Evolutionary conservation across 2,113 vertebrate genomes (phyloP).

Genomic region (Nesoenas mayeri): DNA sequence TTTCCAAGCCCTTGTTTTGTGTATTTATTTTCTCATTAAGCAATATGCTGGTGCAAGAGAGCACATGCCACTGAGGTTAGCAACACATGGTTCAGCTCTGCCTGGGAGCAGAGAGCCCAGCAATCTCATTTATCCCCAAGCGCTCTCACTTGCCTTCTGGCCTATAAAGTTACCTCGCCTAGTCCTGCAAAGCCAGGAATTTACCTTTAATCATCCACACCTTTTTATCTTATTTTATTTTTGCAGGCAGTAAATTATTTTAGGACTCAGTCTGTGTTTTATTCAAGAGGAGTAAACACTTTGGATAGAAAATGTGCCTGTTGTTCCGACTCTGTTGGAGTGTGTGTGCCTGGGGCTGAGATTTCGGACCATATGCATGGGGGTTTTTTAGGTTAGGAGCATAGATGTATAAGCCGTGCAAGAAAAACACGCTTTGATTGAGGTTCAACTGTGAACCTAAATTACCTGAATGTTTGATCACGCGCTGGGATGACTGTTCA

Average conservation of each 20-base stretch:
- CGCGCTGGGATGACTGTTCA: fast-evolving
- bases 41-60: not conserved
- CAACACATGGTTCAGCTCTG: not conserved
- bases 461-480: not conserved
- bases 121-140: not conserved
- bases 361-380: not conserved
- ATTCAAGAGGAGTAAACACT: not conserved
- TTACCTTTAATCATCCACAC: not conserved
- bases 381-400: fast-evolving
- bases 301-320: not conserved
- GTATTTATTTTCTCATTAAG: not conserved
- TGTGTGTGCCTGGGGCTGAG: not conserved
- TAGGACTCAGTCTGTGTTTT: not conserved
- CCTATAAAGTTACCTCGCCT: not conserved
- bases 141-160: not conserved
- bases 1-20: not conserved
- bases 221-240: not conserved
- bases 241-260: not conserved
- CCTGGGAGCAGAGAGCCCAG: not conserved
- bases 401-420: not conserved
- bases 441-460: not conserved
- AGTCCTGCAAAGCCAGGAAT: not conserved
- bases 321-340: not conserved
- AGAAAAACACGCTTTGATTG: not conserved
- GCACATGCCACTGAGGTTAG: not conserved